Base-by-base conservation (phyloP, 2,113 vertebrate species). In the Psephotus haematonotus region DNA sequence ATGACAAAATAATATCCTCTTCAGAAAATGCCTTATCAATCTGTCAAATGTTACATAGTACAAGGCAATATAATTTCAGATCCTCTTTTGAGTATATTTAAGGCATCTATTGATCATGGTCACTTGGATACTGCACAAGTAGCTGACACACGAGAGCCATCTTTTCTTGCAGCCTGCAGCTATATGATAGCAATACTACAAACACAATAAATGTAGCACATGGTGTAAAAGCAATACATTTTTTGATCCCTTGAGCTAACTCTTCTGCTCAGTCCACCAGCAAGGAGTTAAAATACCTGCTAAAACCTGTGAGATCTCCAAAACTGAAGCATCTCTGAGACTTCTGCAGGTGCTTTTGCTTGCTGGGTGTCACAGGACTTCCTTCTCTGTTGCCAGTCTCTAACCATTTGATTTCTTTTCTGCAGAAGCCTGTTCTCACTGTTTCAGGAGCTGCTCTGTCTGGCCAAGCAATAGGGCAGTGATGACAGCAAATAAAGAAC, bases 1-100 rank as follows among this genome's bases (percentile, higher is more conserved):
- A 80, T 22, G 25, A 67, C 18, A 70, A 77, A 77, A 20, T 72
- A 57, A 39, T 35, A n/a, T 13, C 6, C 37, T 75, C 33, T 84
- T 88, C 80, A 67, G 55, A 57, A 76, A 89, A 82, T 13, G n/a
- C n/a, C 60, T 78, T 64, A 49, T 8, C 25, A 7, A 62, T 31
- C 52, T 1, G 0, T 29, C 75, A 50, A 8, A 33, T 10, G 14
- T 46, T 68, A 57, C 0, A 0, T 19, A 31, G 14, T 22, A 41
- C 17, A 65, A 77, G 69, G 77, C 44, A 90, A 57, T 9, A 19
- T 7, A 23, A 72, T 80, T 74, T 77, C 50, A 74, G 65, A 39
- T 9, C 17, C 19, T 39, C 19, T 82, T 2, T 2, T 50, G 53
- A n/a, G 31, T 70, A 7, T 13, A 19, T 64, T 28, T 28, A 69